These are phyloP conservation scores for Morus bassanus DNA, from an alignment of 2,797 vertebrate species.

Conservation along the genomic window DNA sequence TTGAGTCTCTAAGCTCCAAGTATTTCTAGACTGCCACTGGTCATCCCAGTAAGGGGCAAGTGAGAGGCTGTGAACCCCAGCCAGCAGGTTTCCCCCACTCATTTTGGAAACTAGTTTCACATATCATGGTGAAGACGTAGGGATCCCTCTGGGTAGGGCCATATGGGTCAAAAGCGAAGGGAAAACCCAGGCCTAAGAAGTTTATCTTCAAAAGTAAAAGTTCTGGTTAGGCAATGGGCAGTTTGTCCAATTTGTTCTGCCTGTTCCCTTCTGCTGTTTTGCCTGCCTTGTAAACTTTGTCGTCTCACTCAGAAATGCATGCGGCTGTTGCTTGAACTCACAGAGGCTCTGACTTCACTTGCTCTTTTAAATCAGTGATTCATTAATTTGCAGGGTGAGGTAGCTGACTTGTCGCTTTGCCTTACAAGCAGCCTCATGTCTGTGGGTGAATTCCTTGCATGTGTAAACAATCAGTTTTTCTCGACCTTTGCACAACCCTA, in stretches of 20 bases:
- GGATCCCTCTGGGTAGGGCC: neutral
- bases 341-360: slow-evolving; percentile 3
- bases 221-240: neutral
- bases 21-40: neutral
- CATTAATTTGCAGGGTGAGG: neutral
- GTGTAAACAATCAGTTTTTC: slow-evolving; percentile 18
- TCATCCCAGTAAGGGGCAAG: neutral
- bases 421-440: slow-evolving; percentile 25
- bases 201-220: neutral
- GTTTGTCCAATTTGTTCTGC: neutral
- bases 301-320: neutral
- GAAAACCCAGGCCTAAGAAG: neutral
- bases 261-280: neutral
- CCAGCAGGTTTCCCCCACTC: neutral
- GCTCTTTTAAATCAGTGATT: slow-evolving; percentile 24
- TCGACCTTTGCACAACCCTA: slow-evolving; percentile 13
- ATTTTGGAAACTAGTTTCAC: neutral
- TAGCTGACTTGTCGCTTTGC: slow-evolving; percentile 3
- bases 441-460: slow-evolving; percentile 4
- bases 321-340: neutral
- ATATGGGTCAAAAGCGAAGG: neutral
- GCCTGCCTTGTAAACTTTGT: neutral
- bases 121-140: neutral
- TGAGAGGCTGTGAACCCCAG: neutral
- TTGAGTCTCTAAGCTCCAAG: neutral